These are phyloP conservation scores for Clunio marinus DNA, from an alignment of 2,888 invertebrate species.

Conservation along the genomic window DNA sequence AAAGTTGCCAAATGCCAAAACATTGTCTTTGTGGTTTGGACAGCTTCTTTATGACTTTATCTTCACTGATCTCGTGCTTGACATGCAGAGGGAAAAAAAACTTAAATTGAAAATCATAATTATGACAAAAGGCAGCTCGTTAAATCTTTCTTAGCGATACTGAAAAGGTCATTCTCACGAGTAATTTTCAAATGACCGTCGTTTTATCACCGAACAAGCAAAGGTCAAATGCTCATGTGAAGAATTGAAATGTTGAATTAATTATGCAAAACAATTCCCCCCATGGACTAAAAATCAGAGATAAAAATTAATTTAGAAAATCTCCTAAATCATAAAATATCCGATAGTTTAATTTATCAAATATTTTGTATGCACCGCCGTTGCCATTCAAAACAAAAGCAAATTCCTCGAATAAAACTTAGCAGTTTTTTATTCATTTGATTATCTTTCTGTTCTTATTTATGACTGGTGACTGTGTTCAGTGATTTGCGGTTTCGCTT, in stretches of 20 bases:
- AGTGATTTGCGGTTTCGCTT: constrained; percentile 5
- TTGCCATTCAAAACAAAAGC: no score
- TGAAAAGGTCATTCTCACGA: constrained; percentile 17
- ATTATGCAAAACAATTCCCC: constrained; percentile 7
- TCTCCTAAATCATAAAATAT: no score
- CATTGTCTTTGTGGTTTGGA: no score
- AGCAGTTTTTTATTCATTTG: not conserved
- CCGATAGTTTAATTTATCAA: no score
- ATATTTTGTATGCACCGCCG: no score
- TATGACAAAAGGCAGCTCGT: not conserved
- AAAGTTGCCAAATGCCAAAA: no score
- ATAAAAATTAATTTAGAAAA: no score
- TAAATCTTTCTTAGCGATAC: no score
- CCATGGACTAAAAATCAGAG: no score
- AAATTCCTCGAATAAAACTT: not conserved
- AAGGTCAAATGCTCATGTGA: constrained; percentile 12
- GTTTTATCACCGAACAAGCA: not conserved
- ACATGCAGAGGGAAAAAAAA: no score
- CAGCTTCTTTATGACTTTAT: not conserved
- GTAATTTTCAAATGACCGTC: not conserved
- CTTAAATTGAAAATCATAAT: constrained; percentile 13
- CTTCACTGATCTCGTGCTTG: not conserved
- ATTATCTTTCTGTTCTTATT: constrained; percentile 15
- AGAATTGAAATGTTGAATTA: not conserved
- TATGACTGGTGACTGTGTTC: constrained; percentile 5